phyloP scores from a whole-genome alignment of 1,140 invertebrate species.

The Zophobas atratus region DNA sequence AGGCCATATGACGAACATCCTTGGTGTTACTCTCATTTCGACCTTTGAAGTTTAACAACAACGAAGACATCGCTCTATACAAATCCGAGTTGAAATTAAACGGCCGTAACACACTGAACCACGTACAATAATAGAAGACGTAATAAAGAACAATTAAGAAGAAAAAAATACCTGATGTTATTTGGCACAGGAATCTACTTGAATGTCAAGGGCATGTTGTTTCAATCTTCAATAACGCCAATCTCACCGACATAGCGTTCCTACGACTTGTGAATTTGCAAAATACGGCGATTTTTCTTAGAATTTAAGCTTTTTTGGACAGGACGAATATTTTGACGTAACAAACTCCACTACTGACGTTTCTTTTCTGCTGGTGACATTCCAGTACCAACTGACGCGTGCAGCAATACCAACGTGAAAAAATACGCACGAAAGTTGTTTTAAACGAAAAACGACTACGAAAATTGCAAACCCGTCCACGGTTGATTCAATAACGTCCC shows the following conservation, averaged over 20 bases:
- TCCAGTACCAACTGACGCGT: background rate
- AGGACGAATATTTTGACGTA: conserved; percentile 31
- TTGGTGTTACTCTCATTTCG: too few species aligned
- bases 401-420: background rate
- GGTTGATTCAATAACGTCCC: too few species aligned
- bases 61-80: background rate
- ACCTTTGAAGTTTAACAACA: too few species aligned
- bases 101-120: background rate
- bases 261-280: conserved; percentile 2
- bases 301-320: conserved; percentile 1
- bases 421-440: background rate
- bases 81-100: background rate
- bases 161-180: conserved; percentile 34
- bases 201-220: conserved; percentile 16
- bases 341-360: background rate
- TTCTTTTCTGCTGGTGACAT: background rate
- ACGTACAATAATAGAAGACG: background rate
- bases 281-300: conserved; percentile 16
- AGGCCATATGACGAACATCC: too few species aligned
- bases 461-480: too few species aligned
- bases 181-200: conserved; percentile 27
- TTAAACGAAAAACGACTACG: too few species aligned
- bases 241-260: background rate
- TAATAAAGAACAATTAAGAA: conserved; percentile 7
- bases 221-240: background rate